Conservation (phyloP, 2,797 vertebrate genomes). For the Phyllotis vaccarum region DNA sequence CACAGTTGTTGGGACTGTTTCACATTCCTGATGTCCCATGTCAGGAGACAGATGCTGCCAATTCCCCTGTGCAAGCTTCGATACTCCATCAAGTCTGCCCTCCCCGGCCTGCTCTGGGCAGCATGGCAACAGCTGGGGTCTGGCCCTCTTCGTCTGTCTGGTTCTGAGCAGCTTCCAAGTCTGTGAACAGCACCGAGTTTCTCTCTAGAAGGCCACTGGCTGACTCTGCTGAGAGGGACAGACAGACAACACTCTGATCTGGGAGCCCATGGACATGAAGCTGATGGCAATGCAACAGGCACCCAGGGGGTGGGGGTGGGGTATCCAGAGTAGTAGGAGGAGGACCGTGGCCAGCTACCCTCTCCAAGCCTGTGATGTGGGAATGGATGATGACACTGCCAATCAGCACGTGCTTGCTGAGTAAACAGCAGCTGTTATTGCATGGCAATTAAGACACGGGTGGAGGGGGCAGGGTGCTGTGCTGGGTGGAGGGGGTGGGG, state of each 20-base stretch:
- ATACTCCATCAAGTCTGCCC: background rate
- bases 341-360: background rate
- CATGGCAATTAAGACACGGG: background rate
- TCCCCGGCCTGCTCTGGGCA: background rate
- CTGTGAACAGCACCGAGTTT: slow-evolving; percentile 9
- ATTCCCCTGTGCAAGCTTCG: slow-evolving; percentile 73
- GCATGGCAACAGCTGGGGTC: background rate
- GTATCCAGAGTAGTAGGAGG: rapidly evolving
- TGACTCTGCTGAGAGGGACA: background rate
- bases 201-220: background rate
- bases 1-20: slow-evolving; percentile 65
- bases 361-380: background rate
- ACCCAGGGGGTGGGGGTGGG: background rate
- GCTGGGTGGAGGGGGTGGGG: background rate
- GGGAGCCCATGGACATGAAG: background rate
- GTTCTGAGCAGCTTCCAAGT: slow-evolving; percentile 19
- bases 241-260: background rate
- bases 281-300: background rate
- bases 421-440: slow-evolving; percentile 50
- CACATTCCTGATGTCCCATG: slow-evolving; percentile 89
- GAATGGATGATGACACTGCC: background rate
- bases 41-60: slow-evolving; percentile 89
- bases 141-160: background rate
- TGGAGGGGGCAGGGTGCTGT: background rate
- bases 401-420: background rate